Conservation (phyloP, 2,888 invertebrate species). For the Xestia xanthographa region DNA sequence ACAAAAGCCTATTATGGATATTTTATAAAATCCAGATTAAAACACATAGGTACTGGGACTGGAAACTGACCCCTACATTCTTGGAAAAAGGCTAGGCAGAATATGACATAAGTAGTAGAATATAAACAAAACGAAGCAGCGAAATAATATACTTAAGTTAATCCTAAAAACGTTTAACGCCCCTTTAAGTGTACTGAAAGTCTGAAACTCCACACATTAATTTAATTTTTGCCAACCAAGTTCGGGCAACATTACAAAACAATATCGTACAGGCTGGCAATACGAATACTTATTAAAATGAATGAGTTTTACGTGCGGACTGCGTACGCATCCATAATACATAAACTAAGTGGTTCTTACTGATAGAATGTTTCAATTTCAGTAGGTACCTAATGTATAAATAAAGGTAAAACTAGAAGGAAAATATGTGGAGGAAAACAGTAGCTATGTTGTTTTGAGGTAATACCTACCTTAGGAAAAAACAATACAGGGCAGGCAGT, state of each 20-base stretch:
- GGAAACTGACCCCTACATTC: too few species aligned
- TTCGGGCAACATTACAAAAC: conserved; percentile 44
- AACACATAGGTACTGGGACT: not conserved
- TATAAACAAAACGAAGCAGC: too few species aligned
- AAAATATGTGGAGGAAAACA: conserved; percentile 32
- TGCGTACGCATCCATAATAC: conserved; percentile 6
- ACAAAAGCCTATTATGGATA: too few species aligned
- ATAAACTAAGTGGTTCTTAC: not conserved
- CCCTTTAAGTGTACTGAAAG: conserved; percentile 33
- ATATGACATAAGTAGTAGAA: not conserved
- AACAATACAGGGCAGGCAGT: too few species aligned
- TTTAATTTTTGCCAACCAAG: conserved; percentile 67
- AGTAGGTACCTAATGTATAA: not conserved
- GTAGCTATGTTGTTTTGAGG: not conserved
- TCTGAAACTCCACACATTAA: conserved; percentile 60
- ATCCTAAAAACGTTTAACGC: conserved; percentile 32
- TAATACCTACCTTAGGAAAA: not conserved
- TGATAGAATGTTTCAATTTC: conserved; percentile 8
- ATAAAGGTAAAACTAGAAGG: conserved; percentile 10
- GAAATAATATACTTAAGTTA: too few species aligned
- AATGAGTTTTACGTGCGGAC: conserved; percentile 39
- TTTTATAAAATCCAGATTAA: not conserved
- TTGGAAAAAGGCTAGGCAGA: not conserved
- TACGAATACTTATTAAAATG: conserved; percentile 49
- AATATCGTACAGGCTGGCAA: conserved; percentile 39